Evolutionary conservation across 2,888 invertebrate genomes (phyloP).

Genomic region (Prenolepis imparis): DNA sequence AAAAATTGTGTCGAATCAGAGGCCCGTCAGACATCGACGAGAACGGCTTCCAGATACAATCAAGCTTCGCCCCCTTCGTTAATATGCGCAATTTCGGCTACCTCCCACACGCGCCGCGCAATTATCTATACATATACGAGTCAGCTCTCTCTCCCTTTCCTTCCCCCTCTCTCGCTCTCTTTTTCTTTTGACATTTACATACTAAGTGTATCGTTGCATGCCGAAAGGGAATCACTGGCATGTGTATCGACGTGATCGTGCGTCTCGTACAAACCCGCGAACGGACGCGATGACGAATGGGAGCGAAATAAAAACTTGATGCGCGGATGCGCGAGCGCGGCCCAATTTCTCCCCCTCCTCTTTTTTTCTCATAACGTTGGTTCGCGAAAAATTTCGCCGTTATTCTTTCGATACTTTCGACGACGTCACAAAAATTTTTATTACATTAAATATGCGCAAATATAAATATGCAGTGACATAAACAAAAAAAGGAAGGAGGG

Average conservation of each 20-base stretch:
- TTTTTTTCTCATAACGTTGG: not conserved
- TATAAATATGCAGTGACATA: not conserved
- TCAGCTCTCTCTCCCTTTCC: not conserved
- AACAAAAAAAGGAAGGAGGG: not conserved
- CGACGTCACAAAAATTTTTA: not conserved
- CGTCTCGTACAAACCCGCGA: conserved; percentile 59
- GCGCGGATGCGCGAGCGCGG: not conserved
- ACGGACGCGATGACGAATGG: conserved; percentile 66
- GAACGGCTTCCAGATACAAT: conserved; percentile 68
- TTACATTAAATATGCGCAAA: not conserved
- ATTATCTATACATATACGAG: conserved; percentile 68
- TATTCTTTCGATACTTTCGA: not conserved
- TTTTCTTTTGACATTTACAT: conserved; percentile 70
- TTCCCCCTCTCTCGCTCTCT: not conserved
- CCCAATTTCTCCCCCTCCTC: not conserved
- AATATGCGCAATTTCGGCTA: conserved; percentile 77
- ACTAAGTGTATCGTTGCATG: conserved; percentile 78
- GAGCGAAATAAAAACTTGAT: conserved; percentile 10
- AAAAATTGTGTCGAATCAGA: not conserved
- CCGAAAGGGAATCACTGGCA: conserved; percentile 70
- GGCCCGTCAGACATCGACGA: conserved; percentile 64
- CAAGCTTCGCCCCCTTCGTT: conserved; percentile 67
- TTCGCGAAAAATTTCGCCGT: conserved; percentile 15
- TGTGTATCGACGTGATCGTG: conserved; percentile 72
- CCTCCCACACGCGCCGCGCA: conserved; percentile 71